Conservation (phyloP, 2,888 invertebrate genomes). For the Junonia oenone region DNA sequence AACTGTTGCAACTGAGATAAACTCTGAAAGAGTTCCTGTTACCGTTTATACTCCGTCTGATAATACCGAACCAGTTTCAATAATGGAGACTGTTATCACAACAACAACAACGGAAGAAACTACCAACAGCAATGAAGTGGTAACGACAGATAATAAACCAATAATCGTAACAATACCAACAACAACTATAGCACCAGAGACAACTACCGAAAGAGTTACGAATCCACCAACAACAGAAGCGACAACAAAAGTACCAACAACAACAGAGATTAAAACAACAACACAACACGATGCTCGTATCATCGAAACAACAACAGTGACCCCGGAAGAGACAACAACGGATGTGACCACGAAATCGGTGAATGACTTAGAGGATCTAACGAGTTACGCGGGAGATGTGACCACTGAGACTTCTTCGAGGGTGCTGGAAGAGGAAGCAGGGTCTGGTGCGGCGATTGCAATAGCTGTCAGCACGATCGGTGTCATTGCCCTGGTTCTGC, state of each 20-base stretch:
- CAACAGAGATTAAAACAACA: constrained; percentile 27
- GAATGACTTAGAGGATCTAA: constrained; percentile 48
- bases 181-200: constrained; percentile 24
- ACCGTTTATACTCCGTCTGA: constrained; percentile 31
- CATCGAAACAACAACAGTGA: constrained; percentile 37
- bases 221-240: constrained; percentile 20
- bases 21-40: constrained; percentile 39
- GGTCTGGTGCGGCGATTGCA: constrained; percentile 87
- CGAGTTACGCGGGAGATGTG: constrained; percentile 48
- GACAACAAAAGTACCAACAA: constrained; percentile 25
- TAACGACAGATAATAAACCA: constrained; percentile 40
- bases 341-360: constrained; percentile 48
- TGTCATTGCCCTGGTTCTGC: constrained; percentile 85
- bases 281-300: constrained; percentile 40
- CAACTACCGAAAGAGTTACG: background rate
- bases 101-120: constrained; percentile 62
- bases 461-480: constrained; percentile 90
- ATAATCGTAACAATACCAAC: constrained; percentile 28
- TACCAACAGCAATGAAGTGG: constrained; percentile 61
- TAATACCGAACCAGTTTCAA: constrained; percentile 48
- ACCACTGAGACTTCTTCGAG: constrained; percentile 57
- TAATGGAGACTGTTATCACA: constrained; percentile 34
- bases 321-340: constrained; percentile 39
- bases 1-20: constrained; percentile 57
- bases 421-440: constrained; percentile 55